Conservation (phyloP, 2,888 invertebrate genomes). For the Bombylius major region DNA sequence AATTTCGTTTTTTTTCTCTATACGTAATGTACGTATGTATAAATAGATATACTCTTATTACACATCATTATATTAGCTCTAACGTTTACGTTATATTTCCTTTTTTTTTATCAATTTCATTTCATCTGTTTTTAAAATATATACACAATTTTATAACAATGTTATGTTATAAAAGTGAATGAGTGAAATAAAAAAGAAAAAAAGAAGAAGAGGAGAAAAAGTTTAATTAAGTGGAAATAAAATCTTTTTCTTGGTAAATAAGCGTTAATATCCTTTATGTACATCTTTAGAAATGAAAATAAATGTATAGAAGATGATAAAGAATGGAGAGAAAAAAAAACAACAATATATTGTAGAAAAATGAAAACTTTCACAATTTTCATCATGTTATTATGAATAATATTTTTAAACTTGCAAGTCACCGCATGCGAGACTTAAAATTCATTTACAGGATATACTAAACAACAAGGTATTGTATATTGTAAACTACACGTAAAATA, state of each 20-base stretch:
- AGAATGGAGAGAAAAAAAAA: too few relatives aligned
- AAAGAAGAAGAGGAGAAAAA: not conserved
- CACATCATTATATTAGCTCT: not conserved
- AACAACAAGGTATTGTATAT: too few relatives aligned
- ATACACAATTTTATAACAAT: too few relatives aligned
- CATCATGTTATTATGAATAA: too few relatives aligned
- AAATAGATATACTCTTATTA: not conserved
- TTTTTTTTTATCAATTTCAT: not conserved
- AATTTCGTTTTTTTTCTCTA: not conserved
- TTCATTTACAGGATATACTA: not conserved
- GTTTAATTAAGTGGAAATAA: not conserved
- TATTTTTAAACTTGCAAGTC: not conserved
- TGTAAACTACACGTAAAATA: too few relatives aligned
- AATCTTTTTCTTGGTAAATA: not conserved
- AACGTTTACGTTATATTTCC: not conserved
- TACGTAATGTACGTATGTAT: too few relatives aligned
- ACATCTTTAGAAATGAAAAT: too few relatives aligned
- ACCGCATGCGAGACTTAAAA: not conserved
- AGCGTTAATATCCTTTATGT: not conserved
- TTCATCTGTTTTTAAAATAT: not conserved
- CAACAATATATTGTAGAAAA: too few relatives aligned
- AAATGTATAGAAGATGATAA: too few relatives aligned
- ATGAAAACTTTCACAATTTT: not conserved
- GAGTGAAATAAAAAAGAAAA: too few relatives aligned
- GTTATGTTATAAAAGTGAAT: too few relatives aligned